These are phyloP conservation scores for Cyanoderma ruficeps DNA, from an alignment of 2,113 vertebrate species.

Conservation along the genomic window DNA sequence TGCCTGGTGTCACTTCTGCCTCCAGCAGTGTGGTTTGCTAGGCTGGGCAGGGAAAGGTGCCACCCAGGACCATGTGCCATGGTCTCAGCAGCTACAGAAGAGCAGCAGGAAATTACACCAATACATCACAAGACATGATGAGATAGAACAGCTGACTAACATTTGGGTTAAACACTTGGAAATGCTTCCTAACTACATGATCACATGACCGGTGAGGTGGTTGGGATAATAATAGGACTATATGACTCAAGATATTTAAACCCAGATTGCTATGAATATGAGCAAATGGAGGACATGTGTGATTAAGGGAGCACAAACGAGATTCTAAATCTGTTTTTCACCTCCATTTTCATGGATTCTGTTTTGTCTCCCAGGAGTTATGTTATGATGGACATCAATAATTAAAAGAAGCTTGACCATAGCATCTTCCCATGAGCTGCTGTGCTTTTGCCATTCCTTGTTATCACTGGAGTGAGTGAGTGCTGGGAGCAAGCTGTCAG, in stretches of 20 bases:
- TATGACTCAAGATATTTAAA: not conserved
- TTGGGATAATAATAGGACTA: not conserved
- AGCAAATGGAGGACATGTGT: not conserved
- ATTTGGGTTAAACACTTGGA: not conserved
- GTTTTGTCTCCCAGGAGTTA: not conserved
- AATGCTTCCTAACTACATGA: not conserved
- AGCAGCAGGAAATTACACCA: not conserved
- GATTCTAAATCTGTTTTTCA: not conserved
- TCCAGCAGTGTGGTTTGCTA: rapidly evolving
- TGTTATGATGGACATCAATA: not conserved
- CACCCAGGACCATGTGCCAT: not conserved
- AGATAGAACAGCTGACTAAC: not conserved
- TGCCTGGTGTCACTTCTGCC: not conserved
- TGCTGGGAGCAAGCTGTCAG: not conserved
- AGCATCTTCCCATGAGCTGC: not conserved
- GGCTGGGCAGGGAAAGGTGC: not conserved
- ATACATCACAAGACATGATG: not conserved
- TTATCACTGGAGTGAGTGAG: not conserved
- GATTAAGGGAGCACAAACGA: not conserved
- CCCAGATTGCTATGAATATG: not conserved
- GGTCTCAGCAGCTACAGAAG: not conserved
- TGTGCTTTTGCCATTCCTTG: not conserved
- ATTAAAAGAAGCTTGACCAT: not conserved
- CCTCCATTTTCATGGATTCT: not conserved
- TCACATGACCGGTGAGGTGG: not conserved